Conservation (phyloP, 2,797 vertebrate species). For the Acropternis orthonyx region DNA sequence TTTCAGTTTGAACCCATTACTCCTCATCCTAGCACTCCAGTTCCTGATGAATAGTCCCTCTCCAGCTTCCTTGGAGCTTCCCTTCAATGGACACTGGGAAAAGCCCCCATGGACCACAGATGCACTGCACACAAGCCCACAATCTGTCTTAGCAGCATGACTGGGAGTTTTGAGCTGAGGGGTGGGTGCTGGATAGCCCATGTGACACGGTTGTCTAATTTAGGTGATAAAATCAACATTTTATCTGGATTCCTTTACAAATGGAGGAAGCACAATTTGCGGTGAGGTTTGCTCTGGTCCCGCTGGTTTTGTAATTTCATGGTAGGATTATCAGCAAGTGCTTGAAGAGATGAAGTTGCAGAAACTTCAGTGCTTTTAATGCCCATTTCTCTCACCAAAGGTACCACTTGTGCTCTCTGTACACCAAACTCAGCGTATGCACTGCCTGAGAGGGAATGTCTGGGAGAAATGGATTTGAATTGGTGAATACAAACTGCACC, state of each 20-base stretch:
- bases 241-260: conserved; percentile 9
- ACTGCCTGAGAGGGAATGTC: not conserved
- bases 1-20: not conserved
- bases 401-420: not conserved
- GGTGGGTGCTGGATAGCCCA: not conserved
- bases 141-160: not conserved
- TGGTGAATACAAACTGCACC: too few relatives aligned
- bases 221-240: not conserved
- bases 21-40: not conserved
- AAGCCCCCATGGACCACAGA: not conserved
- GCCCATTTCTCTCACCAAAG: not conserved
- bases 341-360: conserved; percentile 7
- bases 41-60: not conserved
- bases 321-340: conserved; percentile 39
- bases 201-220: not conserved
- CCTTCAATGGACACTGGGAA: not conserved
- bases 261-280: not conserved
- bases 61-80: not conserved
- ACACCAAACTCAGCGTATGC: rapidly evolving
- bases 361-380: conserved; percentile 5
- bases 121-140: not conserved
- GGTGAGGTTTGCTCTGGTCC: conserved; percentile 15
- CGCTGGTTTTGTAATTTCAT: conserved; percentile 35
- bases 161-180: not conserved
- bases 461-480: not conserved